These are phyloP conservation scores for Henicopernis longicauda DNA, from an alignment of 2,113 vertebrate genomes.

Conservation along the genomic window DNA sequence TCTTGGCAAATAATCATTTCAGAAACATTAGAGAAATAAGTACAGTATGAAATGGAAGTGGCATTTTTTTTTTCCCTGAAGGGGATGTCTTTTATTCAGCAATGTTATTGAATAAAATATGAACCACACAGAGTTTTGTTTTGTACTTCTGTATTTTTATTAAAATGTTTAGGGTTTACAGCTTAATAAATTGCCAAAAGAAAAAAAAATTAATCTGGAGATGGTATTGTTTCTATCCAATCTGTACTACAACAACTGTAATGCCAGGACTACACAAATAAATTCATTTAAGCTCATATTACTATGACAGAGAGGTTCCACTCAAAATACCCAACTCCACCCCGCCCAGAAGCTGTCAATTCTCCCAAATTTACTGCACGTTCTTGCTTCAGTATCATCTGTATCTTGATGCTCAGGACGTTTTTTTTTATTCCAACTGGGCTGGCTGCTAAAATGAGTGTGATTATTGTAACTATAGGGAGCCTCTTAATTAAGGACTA, in stretches of 20 bases:
- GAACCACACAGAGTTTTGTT: neutral
- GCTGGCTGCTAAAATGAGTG: neutral
- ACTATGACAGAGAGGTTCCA: neutral
- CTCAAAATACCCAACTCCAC: neutral
- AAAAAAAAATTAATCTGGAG: neutral
- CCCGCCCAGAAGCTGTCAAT: neutral
- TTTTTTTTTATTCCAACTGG: neutral
- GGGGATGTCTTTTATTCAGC: neutral
- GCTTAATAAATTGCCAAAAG: constrained; percentile 20
- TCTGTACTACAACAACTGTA: neutral
- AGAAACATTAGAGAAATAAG: constrained; percentile 44
- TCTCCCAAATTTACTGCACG: neutral
- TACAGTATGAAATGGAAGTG: constrained; percentile 36
- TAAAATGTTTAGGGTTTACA: constrained; percentile 22
- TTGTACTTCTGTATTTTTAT: constrained; percentile 27
- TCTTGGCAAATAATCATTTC: constrained; percentile 58
- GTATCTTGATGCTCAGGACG: neutral
- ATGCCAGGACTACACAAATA: neutral
- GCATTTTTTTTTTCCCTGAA: constrained; percentile 40
- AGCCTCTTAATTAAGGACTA: neutral
- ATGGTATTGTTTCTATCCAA: neutral
- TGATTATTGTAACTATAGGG: neutral
- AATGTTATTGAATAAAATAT: constrained; percentile 44
- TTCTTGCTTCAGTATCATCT: neutral
- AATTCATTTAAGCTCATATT: neutral